These are phyloP conservation scores for Tympanuchus pallidicinctus DNA, from an alignment of 2,113 vertebrate genomes.

Conservation along the genomic window DNA sequence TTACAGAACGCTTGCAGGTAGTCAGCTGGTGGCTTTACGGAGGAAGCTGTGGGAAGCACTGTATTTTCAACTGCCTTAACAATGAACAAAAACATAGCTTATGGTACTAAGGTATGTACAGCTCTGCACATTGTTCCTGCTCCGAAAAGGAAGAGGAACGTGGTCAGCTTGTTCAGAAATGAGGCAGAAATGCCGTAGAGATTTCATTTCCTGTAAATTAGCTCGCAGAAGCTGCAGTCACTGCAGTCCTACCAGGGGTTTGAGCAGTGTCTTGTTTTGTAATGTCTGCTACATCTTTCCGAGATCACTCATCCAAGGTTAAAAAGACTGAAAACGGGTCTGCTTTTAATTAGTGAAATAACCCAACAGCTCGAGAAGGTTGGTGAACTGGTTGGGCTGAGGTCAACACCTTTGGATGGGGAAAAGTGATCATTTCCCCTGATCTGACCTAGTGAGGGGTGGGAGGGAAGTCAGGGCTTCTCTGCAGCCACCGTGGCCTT, in stretches of 20 bases:
- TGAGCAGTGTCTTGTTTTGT: background rate
- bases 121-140: background rate
- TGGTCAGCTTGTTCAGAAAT: constrained; percentile 46
- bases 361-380: background rate
- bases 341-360: background rate
- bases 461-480: background rate
- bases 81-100: constrained; percentile 23
- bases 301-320: background rate
- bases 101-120: background rate
- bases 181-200: constrained; percentile 52
- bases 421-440: background rate
- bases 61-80: background rate
- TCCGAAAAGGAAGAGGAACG: constrained; percentile 54
- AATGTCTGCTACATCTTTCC: background rate
- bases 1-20: background rate
- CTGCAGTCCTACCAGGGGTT: background rate
- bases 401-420: background rate
- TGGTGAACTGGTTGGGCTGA: background rate
- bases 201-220: constrained; percentile 14
- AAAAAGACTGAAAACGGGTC: background rate
- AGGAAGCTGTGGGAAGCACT: constrained; percentile 17
- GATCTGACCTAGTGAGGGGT: fast-evolving
- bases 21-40: background rate
- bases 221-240: background rate
- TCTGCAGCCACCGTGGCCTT: background rate